Evolutionary conservation across 1,140 invertebrate genomes (phyloP).

Genomic region (Oppia nitens): DNA sequence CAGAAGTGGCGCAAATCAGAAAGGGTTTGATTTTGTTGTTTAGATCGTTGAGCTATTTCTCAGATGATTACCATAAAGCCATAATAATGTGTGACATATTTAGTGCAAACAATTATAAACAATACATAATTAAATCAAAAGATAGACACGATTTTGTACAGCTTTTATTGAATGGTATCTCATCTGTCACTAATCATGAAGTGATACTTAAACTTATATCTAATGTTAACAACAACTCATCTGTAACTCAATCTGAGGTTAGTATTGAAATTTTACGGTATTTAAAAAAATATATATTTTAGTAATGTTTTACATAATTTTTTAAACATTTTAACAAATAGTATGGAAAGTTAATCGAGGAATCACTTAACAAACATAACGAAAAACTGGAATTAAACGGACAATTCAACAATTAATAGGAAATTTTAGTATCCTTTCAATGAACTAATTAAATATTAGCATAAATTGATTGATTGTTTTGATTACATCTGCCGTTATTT

Average conservation of each 20-base stretch:
- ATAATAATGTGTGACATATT: not conserved
- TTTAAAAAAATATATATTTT: not conserved
- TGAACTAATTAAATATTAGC: too few relatives aligned
- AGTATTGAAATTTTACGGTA: not conserved
- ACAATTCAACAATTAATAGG: too few relatives aligned
- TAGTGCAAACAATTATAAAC: not conserved
- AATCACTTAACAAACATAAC: not conserved
- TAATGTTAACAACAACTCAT: not conserved
- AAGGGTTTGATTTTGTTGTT: not conserved
- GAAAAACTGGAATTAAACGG: not conserved
- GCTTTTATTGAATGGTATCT: not conserved
- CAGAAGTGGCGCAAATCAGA: not conserved
- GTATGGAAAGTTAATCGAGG: not conserved
- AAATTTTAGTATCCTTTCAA: too few relatives aligned
- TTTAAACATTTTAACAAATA: not conserved
- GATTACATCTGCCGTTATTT: too few relatives aligned
- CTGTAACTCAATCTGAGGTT: not conserved
- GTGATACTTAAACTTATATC: not conserved
- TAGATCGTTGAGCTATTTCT: not conserved
- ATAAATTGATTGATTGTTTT: too few relatives aligned
- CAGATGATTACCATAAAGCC: not conserved
- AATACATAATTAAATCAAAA: not conserved
- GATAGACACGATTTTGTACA: not conserved
- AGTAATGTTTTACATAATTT: not conserved
- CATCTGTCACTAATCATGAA: not conserved